Conservation (phyloP, 1,140 invertebrate genomes). For the Heliconius himera region DNA sequence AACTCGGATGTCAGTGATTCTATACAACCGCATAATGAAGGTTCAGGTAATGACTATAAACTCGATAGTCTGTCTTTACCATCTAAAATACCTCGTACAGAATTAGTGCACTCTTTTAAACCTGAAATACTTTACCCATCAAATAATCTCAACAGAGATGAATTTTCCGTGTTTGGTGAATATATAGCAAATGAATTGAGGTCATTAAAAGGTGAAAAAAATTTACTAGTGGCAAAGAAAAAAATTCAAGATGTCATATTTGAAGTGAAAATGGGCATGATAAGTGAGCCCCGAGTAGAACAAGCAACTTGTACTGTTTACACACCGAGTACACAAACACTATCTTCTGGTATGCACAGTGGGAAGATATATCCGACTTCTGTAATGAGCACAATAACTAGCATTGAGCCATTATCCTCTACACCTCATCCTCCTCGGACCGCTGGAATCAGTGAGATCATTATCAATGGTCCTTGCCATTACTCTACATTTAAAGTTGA, state of each 20-base stretch:
- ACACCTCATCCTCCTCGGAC: constrained; percentile 59
- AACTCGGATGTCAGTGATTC: background rate
- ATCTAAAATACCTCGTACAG: constrained; percentile 61
- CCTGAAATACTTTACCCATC: constrained; percentile 53
- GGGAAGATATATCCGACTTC: constrained; percentile 67
- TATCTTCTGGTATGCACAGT: constrained; percentile 53
- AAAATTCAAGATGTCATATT: constrained; percentile 78
- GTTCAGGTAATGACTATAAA: constrained; percentile 54
- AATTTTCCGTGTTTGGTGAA: constrained; percentile 75
- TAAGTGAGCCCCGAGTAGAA: constrained; percentile 59
- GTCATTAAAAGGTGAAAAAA: constrained; percentile 73
- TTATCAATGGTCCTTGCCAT: constrained; percentile 68
- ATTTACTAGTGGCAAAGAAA: constrained; percentile 72
- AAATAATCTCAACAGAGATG: constrained; percentile 57
- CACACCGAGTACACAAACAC: constrained; percentile 51
- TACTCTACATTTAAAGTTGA: constrained; percentile 76
- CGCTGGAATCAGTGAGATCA: constrained; percentile 70
- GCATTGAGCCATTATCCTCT: constrained; percentile 59
- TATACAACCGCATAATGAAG: constrained; percentile 53
- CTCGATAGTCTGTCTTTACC: constrained; percentile 58
- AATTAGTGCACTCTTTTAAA: constrained; percentile 54
- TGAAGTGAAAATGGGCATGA: constrained; percentile 77
- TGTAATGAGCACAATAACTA: constrained; percentile 57
- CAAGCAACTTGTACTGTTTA: constrained; percentile 61
- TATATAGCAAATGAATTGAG: constrained; percentile 74